Evolutionary conservation across 37 sponge, comb jelly and placozoan genomes (phyloP).

Genomic region (Beroe ovata): DNA sequence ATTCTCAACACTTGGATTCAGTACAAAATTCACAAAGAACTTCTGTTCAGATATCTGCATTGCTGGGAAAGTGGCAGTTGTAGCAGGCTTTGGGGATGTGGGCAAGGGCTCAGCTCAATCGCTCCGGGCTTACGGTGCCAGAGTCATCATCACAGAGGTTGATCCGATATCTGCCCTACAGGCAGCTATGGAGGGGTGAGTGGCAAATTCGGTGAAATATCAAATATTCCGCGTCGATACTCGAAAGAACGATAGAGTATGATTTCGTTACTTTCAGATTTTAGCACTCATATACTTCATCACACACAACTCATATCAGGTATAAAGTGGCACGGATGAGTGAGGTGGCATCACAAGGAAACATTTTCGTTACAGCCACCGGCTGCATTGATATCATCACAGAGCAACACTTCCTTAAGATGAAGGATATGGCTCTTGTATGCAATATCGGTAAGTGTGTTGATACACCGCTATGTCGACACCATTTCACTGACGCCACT

Average conservation of each 20-base stretch:
- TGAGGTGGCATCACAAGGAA: constrained; percentile 20
- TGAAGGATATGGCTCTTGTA: constrained; percentile 58
- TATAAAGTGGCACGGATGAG: constrained; percentile 57
- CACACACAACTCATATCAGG: no score
- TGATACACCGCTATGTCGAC: no score
- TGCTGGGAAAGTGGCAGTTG: constrained; percentile 61
- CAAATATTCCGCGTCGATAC: no score
- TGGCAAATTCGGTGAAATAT: no score
- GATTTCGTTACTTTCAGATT: no score
- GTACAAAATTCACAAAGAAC: no score
- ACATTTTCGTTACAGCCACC: constrained; percentile 68
- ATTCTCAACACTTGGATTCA: no score
- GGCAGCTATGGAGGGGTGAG: constrained; percentile 69
- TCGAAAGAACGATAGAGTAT: no score
- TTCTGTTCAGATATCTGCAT: constrained; percentile 59
- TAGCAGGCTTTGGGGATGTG: constrained; percentile 39
- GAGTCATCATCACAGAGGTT: constrained; percentile 68
- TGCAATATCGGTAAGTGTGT: constrained; percentile 70
- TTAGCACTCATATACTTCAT: no score
- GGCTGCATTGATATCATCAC: constrained; percentile 41
- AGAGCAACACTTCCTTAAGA: constrained; percentile 54
- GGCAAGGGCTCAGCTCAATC: constrained; percentile 36
- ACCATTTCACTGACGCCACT: no score
- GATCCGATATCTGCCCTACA: constrained; percentile 70
- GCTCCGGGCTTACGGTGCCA: constrained; percentile 31